These are phyloP conservation scores for Microhierax caerulescens DNA, from an alignment of 2,797 vertebrate species.

Conservation along the genomic window DNA sequence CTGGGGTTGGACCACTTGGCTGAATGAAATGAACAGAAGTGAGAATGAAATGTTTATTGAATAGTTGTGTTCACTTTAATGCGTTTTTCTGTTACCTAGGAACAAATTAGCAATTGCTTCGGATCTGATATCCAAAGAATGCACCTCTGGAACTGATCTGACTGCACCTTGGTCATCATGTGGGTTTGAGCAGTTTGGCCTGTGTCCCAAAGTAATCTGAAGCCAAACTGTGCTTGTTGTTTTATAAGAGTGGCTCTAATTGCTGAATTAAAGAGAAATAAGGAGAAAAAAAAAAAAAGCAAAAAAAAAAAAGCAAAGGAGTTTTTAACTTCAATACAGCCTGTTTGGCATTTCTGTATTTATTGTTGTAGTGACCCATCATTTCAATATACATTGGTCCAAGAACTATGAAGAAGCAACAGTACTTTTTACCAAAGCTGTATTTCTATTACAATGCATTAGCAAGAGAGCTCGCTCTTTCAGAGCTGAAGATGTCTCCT, in stretches of 20 bases:
- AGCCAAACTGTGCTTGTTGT: not conserved
- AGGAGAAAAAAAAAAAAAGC: not conserved
- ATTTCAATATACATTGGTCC: not conserved
- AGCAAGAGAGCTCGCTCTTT: not conserved
- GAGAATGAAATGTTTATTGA: not conserved
- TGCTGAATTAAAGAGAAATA: not conserved
- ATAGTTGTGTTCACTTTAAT: not conserved
- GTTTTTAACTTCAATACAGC: not conserved
- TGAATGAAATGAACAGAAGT: not conserved
- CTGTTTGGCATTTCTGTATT: not conserved
- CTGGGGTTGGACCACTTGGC: not conserved
- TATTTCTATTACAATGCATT: not conserved
- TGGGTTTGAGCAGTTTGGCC: not conserved
- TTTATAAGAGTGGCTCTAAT: not conserved
- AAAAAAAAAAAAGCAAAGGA: not conserved
- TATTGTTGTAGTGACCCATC: not conserved
- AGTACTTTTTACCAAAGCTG: not conserved
- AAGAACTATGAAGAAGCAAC: not conserved
- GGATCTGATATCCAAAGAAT: constrained; percentile 10
- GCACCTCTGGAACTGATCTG: not conserved
- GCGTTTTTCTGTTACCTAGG: constrained; percentile 8
- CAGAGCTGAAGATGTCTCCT: constrained; percentile 3
- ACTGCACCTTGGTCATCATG: not conserved
- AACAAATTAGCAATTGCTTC: constrained; percentile 7
- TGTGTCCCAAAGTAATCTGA: not conserved